Conservation (phyloP, 2,797 vertebrate genomes). For the Eulemur coronatus region DNA sequence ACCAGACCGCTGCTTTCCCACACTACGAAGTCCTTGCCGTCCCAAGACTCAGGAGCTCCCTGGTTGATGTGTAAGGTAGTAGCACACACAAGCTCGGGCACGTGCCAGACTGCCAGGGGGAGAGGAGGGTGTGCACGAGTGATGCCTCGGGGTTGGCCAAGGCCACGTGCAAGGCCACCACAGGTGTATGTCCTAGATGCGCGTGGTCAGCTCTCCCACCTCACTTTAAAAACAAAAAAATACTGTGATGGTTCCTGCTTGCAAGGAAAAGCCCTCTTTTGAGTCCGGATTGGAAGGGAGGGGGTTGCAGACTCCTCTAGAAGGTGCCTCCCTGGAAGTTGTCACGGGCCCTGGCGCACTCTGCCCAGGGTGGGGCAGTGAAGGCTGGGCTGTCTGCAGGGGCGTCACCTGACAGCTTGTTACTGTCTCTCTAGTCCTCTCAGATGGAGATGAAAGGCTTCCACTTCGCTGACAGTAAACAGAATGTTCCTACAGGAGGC, state of each 20-base stretch:
- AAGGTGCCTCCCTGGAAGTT: constrained; percentile 8
- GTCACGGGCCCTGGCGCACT: fast-evolving
- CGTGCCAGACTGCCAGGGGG: neutral
- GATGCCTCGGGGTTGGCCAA: neutral
- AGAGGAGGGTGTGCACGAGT: neutral
- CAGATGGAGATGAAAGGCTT: constrained; percentile 99
- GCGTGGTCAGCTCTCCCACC: neutral
- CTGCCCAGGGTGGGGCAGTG: too few relatives aligned
- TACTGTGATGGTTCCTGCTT: constrained; percentile 33
- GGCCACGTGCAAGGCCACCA: neutral
- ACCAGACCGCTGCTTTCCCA: neutral
- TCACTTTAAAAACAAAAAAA: too few relatives aligned
- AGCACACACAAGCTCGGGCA: fast-evolving
- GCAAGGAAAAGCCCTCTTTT: constrained; percentile 57
- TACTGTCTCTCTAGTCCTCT: constrained; percentile 85
- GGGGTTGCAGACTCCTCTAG: constrained; percentile 29
- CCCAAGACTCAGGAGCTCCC: too few relatives aligned
- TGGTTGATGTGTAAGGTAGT: neutral
- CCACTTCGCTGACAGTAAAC: constrained; percentile 95
- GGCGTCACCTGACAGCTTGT: neutral
- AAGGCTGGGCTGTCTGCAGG: neutral
- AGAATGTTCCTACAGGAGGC: constrained; percentile 91
- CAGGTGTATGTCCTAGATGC: neutral
- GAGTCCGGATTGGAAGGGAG: neutral
- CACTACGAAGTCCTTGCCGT: fast-evolving